Percentiles rank a stretch among this genome's conserved stretches.
phyloP scores from a whole-genome alignment of 2,113 vertebrate genomes.

The Gnathonemus echidnorhynchus region DNA sequence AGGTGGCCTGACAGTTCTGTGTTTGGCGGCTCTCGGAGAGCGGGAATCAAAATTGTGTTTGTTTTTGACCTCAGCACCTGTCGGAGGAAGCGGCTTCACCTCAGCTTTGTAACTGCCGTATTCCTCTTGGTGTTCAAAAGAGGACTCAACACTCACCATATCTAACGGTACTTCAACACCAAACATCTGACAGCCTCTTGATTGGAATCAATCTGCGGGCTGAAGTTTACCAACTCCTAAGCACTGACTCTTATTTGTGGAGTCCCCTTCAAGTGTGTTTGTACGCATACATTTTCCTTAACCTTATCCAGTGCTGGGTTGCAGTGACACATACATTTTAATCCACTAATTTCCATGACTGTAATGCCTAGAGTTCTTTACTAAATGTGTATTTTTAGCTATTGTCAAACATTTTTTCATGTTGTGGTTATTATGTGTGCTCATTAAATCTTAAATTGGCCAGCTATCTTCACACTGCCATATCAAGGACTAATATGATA shows the following conservation, averaged over 20 bases:
- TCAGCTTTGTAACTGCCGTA: neutral
- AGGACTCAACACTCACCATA: neutral
- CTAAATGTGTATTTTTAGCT: neutral
- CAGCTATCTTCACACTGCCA: neutral
- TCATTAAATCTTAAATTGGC: slow-evolving; percentile 1
- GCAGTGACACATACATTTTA: neutral
- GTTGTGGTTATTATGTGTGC: neutral
- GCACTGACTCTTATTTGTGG: neutral
- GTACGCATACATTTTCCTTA: neutral
- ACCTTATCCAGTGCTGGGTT: neutral
- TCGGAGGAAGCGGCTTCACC: neutral
- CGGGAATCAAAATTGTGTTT: neutral
- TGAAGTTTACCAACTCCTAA: neutral
- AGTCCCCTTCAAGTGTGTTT: neutral
- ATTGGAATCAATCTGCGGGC: neutral
- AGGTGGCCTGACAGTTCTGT: neutral
- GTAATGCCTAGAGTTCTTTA: neutral
- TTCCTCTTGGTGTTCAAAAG: neutral
- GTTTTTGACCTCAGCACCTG: neutral
- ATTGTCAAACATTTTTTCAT: neutral
- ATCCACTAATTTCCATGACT: neutral
- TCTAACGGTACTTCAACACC: neutral
- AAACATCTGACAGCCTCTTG: neutral
- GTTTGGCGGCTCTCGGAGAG: neutral
- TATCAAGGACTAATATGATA: neutral